A percentile compares a stretch with the other conserved stretches of the same genome.
phyloP scores from a whole-genome alignment of 2,113 vertebrate genomes.

The Caretta caretta region DNA sequence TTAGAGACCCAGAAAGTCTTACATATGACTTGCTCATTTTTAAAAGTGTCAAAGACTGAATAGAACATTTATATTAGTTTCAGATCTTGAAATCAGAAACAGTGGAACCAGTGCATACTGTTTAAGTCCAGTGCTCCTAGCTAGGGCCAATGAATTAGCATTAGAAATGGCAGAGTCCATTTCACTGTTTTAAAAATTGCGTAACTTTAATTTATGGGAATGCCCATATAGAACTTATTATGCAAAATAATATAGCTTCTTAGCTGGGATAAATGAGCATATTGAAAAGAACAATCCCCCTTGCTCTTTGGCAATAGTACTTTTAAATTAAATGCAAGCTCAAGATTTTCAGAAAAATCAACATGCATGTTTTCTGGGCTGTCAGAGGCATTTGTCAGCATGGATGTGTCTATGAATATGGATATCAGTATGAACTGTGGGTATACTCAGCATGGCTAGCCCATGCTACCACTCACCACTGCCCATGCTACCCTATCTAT shows the following conservation, averaged over 20 bases:
- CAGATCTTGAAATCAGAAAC: conserved; percentile 8
- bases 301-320: conserved; percentile 1
- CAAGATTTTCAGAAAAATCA: conserved; percentile 15
- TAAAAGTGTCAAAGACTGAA: background rate
- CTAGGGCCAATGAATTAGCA: background rate
- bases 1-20: background rate
- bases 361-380: conserved; percentile 1
- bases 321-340: background rate
- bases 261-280: conserved; percentile 24
- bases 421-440: background rate
- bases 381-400: background rate
- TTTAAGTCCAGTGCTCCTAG: background rate
- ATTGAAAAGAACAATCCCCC: background rate
- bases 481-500: background rate
- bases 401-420: background rate
- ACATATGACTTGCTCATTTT: background rate
- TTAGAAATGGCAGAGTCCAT: background rate
- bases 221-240: background rate
- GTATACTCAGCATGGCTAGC: background rate
- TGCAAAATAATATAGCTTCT: conserved; percentile 7
- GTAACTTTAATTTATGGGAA: background rate
- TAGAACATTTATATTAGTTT: background rate
- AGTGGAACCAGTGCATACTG: background rate
- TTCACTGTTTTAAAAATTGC: conserved; percentile 2
- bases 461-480: background rate